A percentile compares a stretch with the other conserved stretches of the same genome.
phyloP scores from a whole-genome alignment of 2,113 vertebrate species.

The Gyps fulvus region DNA sequence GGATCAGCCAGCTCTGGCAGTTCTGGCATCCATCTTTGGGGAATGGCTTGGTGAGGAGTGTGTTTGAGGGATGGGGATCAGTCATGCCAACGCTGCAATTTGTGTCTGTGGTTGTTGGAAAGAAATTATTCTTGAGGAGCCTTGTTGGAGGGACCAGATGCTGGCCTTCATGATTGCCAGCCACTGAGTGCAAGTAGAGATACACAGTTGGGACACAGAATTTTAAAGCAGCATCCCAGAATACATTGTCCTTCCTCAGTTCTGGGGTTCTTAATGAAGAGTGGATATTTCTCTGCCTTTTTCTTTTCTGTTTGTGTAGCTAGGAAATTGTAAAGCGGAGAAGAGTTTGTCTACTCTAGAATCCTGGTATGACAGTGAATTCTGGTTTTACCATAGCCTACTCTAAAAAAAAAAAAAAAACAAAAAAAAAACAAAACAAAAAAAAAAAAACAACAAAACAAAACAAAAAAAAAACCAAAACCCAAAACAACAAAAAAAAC shows the following conservation, averaged over 20 bases:
- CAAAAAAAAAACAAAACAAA: no score
- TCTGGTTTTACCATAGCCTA: not conserved
- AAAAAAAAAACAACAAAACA: no score
- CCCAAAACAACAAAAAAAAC: no score
- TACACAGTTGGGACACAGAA: accelerated
- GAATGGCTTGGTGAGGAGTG: not conserved
- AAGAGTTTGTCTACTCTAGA: not conserved
- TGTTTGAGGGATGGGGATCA: not conserved
- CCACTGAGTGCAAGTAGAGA: not conserved
- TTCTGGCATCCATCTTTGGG: not conserved
- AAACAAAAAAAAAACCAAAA: no score
- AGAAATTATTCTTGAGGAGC: not conserved
- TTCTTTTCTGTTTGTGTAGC: not conserved
- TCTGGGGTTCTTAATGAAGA: not conserved
- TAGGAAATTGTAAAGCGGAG: not conserved
- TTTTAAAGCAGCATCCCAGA: not conserved
- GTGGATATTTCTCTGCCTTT: not conserved
- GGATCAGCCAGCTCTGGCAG: not conserved
- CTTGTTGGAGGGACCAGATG: not conserved
- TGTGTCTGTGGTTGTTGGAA: not conserved
- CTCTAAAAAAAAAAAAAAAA: not conserved
- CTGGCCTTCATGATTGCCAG: not conserved
- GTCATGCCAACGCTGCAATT: not conserved
- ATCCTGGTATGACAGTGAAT: not conserved
- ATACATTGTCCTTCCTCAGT: accelerated